Evolutionary conservation across 1,140 invertebrate genomes (phyloP).

Genomic region (Drosophila obscura): DNA sequence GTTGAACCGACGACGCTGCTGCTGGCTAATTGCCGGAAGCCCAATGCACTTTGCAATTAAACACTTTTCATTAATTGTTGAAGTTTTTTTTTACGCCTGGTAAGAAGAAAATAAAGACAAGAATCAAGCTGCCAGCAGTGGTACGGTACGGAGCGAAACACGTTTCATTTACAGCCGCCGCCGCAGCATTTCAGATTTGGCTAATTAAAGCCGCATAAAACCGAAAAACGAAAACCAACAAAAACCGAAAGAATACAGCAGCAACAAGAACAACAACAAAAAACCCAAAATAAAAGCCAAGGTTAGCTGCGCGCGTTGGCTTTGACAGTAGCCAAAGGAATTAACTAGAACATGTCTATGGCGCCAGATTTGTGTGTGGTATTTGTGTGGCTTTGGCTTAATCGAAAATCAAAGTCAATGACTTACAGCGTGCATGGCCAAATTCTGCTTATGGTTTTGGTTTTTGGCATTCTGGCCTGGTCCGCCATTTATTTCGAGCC

Average conservation of each 20-base stretch:
- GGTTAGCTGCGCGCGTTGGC: slow-evolving; percentile 58
- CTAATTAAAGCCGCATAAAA: slow-evolving; percentile 77
- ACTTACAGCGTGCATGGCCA: slow-evolving; percentile 73
- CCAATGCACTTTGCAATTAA: slow-evolving; percentile 80
- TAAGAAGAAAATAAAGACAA: slow-evolving; percentile 40
- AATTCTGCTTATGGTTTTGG: slow-evolving; percentile 24
- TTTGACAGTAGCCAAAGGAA: slow-evolving; percentile 74
- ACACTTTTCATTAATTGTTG: slow-evolving; percentile 77
- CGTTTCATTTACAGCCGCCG: slow-evolving; percentile 63
- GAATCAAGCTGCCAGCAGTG: slow-evolving; percentile 9
- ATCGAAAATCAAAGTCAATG: slow-evolving; percentile 82
- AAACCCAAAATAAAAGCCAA: slow-evolving; percentile 60
- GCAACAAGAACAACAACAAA: slow-evolving; percentile 1
- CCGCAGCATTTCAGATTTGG: slow-evolving; percentile 68
- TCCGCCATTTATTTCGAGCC: slow-evolving; percentile 60
- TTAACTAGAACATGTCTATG: slow-evolving; percentile 63
- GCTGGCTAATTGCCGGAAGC: slow-evolving; percentile 69
- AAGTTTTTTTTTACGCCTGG: slow-evolving; percentile 28
- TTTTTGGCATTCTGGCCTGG: slow-evolving; percentile 51
- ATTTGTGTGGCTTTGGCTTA: slow-evolving; percentile 71
- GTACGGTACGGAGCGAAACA: slow-evolving; percentile 52
- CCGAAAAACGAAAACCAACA: too few relatives aligned
- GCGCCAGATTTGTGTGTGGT: slow-evolving; percentile 30
- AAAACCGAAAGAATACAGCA: slow-evolving; percentile 10
- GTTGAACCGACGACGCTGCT: slow-evolving; percentile 50